Evolutionary conservation across 2,797 vertebrate species (phyloP).

Genomic region (Hirundo rustica): DNA sequence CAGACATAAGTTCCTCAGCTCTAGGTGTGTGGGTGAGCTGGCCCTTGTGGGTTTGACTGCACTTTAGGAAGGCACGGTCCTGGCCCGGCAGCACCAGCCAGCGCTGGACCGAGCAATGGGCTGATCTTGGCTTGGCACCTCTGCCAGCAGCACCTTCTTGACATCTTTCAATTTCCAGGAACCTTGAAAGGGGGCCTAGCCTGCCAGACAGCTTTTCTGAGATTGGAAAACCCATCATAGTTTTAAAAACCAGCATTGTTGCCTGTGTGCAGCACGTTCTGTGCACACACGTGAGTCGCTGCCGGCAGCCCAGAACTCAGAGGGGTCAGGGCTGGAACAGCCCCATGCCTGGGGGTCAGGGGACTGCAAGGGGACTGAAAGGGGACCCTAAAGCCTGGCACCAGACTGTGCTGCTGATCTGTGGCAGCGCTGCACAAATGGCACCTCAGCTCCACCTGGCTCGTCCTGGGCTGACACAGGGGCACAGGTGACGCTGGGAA

Average conservation of each 20-base stretch:
- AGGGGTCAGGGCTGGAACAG: neutral
- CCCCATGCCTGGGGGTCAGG: neutral
- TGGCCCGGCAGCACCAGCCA: neutral
- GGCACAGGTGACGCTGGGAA: neutral
- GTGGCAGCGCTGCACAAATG: accelerated
- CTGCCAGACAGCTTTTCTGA: neutral
- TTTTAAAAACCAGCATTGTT: neutral
- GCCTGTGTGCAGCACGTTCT: neutral
- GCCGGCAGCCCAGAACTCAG: neutral
- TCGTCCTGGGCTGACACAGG: neutral
- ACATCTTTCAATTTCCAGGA: slow-evolving; percentile 2
- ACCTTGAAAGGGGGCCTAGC: slow-evolving; percentile 18
- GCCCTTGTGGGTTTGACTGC: neutral
- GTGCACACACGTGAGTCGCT: neutral
- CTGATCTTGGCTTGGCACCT: neutral
- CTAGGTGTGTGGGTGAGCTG: accelerated
- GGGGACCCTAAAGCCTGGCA: neutral
- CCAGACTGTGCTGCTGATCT: accelerated
- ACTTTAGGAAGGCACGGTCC: neutral
- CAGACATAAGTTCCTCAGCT: neutral
- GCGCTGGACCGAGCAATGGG: accelerated
- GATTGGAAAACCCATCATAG: neutral
- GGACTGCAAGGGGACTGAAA: neutral
- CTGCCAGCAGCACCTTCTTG: neutral
- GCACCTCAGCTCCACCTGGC: neutral